Percentiles rank a stretch among this genome's conserved stretches.
Evolutionary conservation across 2,888 invertebrate genomes (phyloP).

Genomic region (Andricus quercusramuli): DNA sequence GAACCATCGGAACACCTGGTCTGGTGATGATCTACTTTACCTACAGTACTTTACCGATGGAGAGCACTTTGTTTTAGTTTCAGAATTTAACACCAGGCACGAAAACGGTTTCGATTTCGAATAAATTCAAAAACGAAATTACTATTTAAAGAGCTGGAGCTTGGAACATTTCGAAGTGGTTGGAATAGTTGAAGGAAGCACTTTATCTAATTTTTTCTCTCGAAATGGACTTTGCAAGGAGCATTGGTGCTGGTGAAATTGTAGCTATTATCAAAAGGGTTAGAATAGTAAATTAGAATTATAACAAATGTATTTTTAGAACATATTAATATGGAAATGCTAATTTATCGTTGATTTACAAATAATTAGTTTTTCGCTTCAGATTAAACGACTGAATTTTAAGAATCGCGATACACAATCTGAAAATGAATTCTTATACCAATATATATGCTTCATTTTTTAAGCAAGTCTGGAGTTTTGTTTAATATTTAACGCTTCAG

Average conservation of each 20-base stretch:
- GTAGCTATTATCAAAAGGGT: background rate
- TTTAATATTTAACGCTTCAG: no score
- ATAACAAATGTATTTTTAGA: background rate
- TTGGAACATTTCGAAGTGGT: background rate
- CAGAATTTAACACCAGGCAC: background rate
- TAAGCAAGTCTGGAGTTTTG: no score
- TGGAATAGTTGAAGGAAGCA: background rate
- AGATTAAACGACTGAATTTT: no score
- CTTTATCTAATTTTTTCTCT: background rate
- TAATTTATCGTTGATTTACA: no score
- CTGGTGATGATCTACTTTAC: background rate
- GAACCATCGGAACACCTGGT: background rate
- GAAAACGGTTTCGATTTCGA: background rate
- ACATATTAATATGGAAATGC: background rate
- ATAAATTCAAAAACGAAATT: no score
- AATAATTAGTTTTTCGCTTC: no score
- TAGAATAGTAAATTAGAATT: background rate
- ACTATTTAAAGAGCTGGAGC: background rate
- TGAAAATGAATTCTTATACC: no score
- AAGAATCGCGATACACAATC: no score
- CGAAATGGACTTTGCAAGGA: background rate
- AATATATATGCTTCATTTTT: no score
- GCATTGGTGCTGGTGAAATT: background rate
- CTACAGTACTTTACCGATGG: background rate
- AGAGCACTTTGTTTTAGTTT: background rate